Evolutionary conservation across 2,888 invertebrate genomes (phyloP).

Genomic region (Tupiocoris notatus): DNA sequence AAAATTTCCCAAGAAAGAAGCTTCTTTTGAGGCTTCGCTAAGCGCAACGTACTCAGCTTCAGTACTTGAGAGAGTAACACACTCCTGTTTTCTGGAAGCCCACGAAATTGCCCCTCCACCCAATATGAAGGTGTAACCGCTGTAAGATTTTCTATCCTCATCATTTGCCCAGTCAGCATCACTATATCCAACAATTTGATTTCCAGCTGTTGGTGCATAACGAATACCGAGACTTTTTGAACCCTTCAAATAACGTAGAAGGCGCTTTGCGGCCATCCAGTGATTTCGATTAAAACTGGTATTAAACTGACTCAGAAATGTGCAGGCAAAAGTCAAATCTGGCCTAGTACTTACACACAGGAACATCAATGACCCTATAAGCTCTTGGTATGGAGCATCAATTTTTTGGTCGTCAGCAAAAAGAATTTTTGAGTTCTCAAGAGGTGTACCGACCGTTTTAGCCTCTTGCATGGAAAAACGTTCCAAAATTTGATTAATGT

Average conservation of each 20-base stretch:
- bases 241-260: neutral
- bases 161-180: slow-evolving; percentile 15
- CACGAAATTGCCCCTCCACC: neutral
- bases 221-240: neutral
- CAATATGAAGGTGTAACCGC: neutral
- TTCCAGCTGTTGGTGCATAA: too few species aligned
- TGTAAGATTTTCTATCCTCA: neutral
- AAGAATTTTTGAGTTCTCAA: neutral
- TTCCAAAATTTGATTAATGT: neutral
- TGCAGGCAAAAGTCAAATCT: neutral
- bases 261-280: slow-evolving; percentile 2
- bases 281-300: neutral
- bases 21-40: slow-evolving; percentile 7
- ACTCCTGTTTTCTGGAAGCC: neutral
- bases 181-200: neutral
- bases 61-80: neutral
- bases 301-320: slow-evolving; percentile 8
- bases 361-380: slow-evolving; percentile 1
- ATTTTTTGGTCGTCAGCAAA: neutral
- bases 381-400: neutral
- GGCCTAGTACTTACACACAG: neutral
- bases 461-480: neutral
- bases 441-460: neutral
- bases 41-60: slow-evolving; percentile 12
- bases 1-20: neutral